A percentile compares a stretch with the other conserved stretches of the same genome.
Evolutionary conservation across 2,888 invertebrate genomes (phyloP).

Genomic region (Anarsia innoxiella): DNA sequence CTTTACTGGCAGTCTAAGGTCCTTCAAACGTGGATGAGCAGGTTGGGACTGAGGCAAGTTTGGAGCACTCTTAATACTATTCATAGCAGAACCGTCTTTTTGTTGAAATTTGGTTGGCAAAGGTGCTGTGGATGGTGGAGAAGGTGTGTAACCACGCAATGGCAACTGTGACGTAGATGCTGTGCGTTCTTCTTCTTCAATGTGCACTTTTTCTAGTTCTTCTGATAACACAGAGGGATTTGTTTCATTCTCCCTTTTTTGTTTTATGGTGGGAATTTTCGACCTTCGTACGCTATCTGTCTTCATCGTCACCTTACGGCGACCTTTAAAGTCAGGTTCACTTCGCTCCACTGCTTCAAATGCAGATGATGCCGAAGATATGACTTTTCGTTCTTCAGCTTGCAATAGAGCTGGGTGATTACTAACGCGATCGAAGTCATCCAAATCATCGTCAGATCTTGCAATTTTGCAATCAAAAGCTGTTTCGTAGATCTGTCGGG

Average conservation of each 20-base stretch:
- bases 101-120: conserved; percentile 86
- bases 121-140: conserved; percentile 89
- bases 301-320: conserved; percentile 74
- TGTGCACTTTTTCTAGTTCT: conserved; percentile 78
- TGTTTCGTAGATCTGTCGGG: conserved; percentile 89
- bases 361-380: conserved; percentile 67
- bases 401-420: conserved; percentile 85
- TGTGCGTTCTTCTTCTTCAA: conserved; percentile 73
- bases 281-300: conserved; percentile 73
- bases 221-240: conserved; percentile 60
- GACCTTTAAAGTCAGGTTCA: conserved; percentile 71
- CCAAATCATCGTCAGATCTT: conserved; percentile 86
- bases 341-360: conserved; percentile 67
- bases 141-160: conserved; percentile 83
- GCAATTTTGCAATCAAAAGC: conserved; percentile 92
- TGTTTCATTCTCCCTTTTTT: conserved; percentile 63
- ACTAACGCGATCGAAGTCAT: conserved; percentile 86
- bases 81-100: conserved; percentile 82
- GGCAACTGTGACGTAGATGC: conserved; percentile 78
- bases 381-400: conserved; percentile 62
- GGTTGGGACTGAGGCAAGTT: conserved; percentile 82
- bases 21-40: conserved; percentile 81
- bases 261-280: conserved; percentile 76
- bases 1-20: conserved; percentile 83
- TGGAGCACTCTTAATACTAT: conserved; percentile 87